phyloP scores from a whole-genome alignment of 2,113 vertebrate species.

The Desmodus rotundus region DNA sequence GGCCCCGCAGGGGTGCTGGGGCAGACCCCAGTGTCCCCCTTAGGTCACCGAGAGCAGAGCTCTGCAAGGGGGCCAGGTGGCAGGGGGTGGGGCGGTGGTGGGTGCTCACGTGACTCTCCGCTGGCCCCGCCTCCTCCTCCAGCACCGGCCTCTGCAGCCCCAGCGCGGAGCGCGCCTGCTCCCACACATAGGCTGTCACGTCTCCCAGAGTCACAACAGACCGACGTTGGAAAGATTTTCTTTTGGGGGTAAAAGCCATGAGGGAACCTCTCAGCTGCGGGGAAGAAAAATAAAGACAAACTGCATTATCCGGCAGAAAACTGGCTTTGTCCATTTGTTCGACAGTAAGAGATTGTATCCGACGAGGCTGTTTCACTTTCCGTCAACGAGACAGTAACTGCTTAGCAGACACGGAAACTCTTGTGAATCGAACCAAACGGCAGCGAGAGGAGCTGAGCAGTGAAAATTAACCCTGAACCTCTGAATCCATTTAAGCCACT shows the following conservation, averaged over 20 bases:
- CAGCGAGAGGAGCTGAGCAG: background rate
- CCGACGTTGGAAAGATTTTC: slow-evolving; percentile 65
- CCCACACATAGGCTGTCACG: slow-evolving; percentile 51
- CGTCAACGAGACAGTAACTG: background rate
- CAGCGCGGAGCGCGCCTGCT: slow-evolving; percentile 47
- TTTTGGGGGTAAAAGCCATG: slow-evolving; percentile 68
- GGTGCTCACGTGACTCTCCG: slow-evolving; percentile 72
- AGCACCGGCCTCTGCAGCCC: background rate
- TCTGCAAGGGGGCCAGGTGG: too few relatives aligned
- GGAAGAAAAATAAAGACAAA: background rate
- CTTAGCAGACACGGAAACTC: background rate
- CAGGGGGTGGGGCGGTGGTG: slow-evolving; percentile 19
- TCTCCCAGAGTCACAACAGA: slow-evolving; percentile 68
- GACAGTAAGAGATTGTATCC: background rate
- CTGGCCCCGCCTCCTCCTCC: slow-evolving; percentile 33
- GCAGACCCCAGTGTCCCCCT: background rate
- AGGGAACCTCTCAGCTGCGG: slow-evolving; percentile 56
- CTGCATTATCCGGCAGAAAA: background rate
- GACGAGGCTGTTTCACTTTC: background rate
- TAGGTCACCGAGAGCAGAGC: background rate
- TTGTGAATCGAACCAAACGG: background rate
- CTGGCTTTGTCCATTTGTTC: background rate
- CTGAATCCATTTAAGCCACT: background rate
- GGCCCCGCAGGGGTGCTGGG: rapidly evolving
- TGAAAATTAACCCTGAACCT: too few relatives aligned